Evolutionary conservation across 1,140 invertebrate species (phyloP).

Genomic region (Cepaea nemoralis): DNA sequence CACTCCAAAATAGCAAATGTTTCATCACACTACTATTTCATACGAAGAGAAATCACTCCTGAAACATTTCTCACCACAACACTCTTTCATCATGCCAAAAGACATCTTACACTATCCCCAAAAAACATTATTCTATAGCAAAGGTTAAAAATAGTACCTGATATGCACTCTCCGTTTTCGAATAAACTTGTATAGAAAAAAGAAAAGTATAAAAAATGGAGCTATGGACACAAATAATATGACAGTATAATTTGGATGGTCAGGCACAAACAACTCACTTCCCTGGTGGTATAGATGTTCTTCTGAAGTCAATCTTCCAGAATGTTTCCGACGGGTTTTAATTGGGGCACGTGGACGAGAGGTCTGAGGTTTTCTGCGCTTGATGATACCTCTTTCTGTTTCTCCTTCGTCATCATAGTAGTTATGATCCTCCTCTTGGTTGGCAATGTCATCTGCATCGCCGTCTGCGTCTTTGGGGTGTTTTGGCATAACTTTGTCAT

Average conservation of each 20-base stretch:
- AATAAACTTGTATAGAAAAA: slow-evolving; percentile 60
- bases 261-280: slow-evolving; percentile 3
- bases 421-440: slow-evolving; percentile 46
- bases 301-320: not conserved
- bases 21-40: no score
- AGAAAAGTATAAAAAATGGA: slow-evolving; percentile 51
- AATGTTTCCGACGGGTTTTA: not conserved
- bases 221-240: slow-evolving; percentile 44
- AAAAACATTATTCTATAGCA: no score
- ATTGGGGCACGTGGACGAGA: slow-evolving; percentile 7
- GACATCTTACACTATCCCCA: no score
- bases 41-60: no score
- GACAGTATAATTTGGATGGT: slow-evolving; percentile 33
- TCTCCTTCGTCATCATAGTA: slow-evolving; percentile 47
- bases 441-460: slow-evolving; percentile 35
- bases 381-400: slow-evolving; percentile 34
- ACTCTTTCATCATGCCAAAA: no score
- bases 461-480: not conserved
- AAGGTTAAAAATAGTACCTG: slow-evolving; percentile 48
- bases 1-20: no score
- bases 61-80: no score
- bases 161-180: slow-evolving; percentile 59
- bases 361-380: slow-evolving; percentile 23
- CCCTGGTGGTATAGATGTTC: not conserved
- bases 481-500: not conserved